phyloP scores from a whole-genome alignment of 1,140 invertebrate genomes.

The Augochlora pura region DNA sequence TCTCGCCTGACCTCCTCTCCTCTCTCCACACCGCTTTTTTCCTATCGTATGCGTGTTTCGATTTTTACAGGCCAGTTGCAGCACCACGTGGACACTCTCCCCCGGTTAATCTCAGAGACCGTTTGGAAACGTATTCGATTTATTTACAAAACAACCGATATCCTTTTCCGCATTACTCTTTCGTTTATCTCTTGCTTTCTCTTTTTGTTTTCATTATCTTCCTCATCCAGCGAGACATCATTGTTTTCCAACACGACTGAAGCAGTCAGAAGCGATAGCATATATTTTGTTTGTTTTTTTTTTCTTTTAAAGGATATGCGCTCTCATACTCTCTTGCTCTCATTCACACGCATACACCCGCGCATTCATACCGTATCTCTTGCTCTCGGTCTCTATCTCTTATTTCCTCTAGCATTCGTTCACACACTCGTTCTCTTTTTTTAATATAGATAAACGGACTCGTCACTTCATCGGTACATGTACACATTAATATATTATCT shows the following conservation, averaged over 20 bases:
- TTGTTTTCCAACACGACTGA: conserved; percentile 25
- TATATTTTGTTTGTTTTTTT: conserved; percentile 15
- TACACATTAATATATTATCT: conserved; percentile 50
- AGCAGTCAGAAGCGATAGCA: conserved; percentile 31
- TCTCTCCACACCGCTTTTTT: too few species aligned
- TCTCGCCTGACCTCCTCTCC: too few species aligned
- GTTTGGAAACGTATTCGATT: conserved; percentile 68
- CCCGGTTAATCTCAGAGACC: conserved; percentile 52
- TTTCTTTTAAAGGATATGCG: neutral
- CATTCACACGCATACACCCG: neutral
- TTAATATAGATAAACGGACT: conserved; percentile 42
- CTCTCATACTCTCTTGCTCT: conserved; percentile 1
- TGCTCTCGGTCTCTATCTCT: neutral
- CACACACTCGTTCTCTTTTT: neutral
- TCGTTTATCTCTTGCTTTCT: neutral
- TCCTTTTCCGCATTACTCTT: neutral
- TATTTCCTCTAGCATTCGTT: neutral
- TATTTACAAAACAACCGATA: conserved; percentile 73
- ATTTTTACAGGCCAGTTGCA: conserved; percentile 57
- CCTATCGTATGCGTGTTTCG: neutral
- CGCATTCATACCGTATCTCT: neutral
- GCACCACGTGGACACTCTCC: conserved; percentile 57
- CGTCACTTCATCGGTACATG: conserved; percentile 42
- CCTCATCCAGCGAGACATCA: conserved; percentile 17
- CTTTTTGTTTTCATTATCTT: neutral